Conservation (phyloP, 2,113 vertebrate genomes). For the Mus pahari region DNA sequence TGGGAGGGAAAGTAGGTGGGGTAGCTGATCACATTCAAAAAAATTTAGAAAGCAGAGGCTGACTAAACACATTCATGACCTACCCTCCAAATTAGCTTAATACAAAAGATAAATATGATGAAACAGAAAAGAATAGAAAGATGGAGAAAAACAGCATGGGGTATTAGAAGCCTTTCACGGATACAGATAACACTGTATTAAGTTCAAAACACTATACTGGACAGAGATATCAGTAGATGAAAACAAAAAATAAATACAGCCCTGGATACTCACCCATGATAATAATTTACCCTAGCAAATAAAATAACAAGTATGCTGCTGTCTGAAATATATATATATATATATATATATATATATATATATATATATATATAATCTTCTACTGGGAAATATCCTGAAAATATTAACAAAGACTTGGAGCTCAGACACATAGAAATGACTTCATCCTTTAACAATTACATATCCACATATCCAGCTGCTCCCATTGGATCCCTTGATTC, state of each 20-base stretch:
- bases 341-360: background rate
- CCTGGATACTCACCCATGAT: background rate
- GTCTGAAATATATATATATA: background rate
- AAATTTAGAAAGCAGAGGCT: background rate
- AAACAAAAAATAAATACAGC: background rate
- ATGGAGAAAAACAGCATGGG: background rate
- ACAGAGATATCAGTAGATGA: background rate
- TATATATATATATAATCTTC: constrained; percentile 12
- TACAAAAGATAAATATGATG: background rate
- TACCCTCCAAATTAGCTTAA: constrained; percentile 4
- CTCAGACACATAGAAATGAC: background rate
- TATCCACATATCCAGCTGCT: background rate
- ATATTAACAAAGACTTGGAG: constrained; percentile 29
- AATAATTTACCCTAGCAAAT: constrained; percentile 18
- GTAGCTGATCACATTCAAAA: background rate
- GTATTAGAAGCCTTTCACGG: background rate
- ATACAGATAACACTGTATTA: background rate
- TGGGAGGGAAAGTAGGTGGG: background rate
- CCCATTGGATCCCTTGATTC: background rate
- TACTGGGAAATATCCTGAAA: constrained; percentile 24
- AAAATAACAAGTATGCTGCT: background rate
- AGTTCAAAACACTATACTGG: background rate
- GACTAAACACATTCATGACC: background rate
- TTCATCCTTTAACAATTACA: background rate
- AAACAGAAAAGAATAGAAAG: background rate